Evolutionary conservation across 2,797 vertebrate genomes (phyloP).

Genomic region (Linurgus olivaceus): DNA sequence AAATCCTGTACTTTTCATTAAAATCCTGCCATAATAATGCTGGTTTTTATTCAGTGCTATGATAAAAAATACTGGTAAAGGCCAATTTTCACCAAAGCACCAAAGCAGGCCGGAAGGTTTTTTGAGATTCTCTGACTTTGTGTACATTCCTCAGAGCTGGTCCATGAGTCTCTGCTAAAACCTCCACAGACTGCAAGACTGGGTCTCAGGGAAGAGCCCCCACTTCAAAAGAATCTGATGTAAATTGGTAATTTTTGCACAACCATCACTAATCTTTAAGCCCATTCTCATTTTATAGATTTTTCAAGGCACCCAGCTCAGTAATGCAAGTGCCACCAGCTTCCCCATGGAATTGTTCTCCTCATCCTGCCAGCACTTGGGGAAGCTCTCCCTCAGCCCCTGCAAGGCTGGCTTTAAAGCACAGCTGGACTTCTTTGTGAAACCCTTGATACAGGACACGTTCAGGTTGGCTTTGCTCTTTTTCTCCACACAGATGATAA

Average conservation of each 20-base stretch:
- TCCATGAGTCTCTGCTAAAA: background rate
- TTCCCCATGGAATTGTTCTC: background rate
- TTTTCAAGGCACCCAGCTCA: background rate
- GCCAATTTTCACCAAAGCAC: background rate
- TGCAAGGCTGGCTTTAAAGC: background rate
- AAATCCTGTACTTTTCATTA: background rate
- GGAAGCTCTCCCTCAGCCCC: background rate
- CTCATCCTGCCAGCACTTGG: accelerated
- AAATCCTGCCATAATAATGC: background rate
- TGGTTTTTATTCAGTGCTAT: background rate
- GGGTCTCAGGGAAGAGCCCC: background rate
- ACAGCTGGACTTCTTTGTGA: background rate
- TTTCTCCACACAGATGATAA: background rate
- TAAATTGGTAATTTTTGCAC: background rate
- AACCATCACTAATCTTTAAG: background rate
- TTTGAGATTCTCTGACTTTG: background rate
- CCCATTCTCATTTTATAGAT: background rate
- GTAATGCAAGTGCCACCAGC: background rate
- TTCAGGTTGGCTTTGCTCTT: background rate
- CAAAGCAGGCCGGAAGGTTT: background rate
- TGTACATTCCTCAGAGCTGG: background rate
- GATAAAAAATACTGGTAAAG: background rate
- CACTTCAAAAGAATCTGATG: background rate
- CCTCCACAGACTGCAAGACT: background rate
- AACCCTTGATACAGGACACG: background rate